Base-by-base conservation (phyloP, 2,113 vertebrate species). In the Pionites leucogaster region DNA sequence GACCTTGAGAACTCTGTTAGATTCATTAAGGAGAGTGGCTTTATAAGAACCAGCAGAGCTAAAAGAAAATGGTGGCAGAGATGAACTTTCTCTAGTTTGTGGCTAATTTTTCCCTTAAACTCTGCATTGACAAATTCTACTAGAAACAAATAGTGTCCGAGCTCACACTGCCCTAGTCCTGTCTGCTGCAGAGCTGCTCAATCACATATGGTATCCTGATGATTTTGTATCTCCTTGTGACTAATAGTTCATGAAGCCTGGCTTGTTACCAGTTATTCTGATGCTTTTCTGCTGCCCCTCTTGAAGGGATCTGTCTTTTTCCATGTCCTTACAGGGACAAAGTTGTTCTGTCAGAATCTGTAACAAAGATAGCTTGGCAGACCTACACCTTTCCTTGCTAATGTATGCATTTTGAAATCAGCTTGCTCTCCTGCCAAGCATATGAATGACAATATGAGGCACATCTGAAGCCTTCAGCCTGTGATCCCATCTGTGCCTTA, bases 381-480 rank as follows among this genome's bases (percentile, higher is more conserved):
- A 17, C 59, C 82, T 88, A 13, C n/a, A 49, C 47, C 78, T 79
- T 82, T 82, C 24, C 80, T 68, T 63, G 80, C 74, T 81, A 94
- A 93, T 86, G 35, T 75, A 81, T 80, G 71, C 67, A 23, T 63
- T 87, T 70, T 65, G 68, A 86, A 86, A 70, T 74, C 5, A 1
- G 23, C 49, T 85, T 16, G 3, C 59, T 80, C 84, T 75, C 84
- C 70, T 96, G 92, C 62, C 60, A 84, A 82, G 44, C 20, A 1
- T 60, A 33, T 69, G 78, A 87, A 41, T 91, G 67, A 76, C 53
- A 19, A 41, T 64, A 42, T 17, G 71, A 93, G 88, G 68, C 82
- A 80, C 50, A 64, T 75, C 86, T 89, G 92, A 91, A 86, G 69
- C 20, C 86, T 91, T 78, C 92, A 94, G 72, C 50, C 27, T 92